Base-by-base conservation (phyloP, 2,113 vertebrate species). In the Rhynchomys soricoides region DNA sequence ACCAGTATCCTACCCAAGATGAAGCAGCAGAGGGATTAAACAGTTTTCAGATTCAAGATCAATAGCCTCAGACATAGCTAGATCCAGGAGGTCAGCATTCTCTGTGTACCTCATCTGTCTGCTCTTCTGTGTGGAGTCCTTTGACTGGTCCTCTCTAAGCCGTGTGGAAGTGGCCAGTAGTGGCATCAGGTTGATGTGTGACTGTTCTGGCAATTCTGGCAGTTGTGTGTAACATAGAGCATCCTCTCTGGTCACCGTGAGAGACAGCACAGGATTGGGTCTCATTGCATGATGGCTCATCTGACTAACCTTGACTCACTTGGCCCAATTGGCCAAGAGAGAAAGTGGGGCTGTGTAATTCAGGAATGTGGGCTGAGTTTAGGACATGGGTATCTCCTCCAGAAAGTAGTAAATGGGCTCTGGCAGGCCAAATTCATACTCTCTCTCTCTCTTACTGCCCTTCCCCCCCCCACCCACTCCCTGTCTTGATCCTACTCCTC, bases 401-500 rank as follows among this genome's bases (percentile, higher is more conserved):
- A 19, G 78, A 22, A 77, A 66, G 45, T 19, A 9, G 62, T 74
- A 74, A 50, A 2, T 6, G 10, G 31, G 15, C 19, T 0, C 40
- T 5, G 26, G 52, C 19, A n/a, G 37, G 10, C 52, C 2, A 6
- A 31, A 5, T 0, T 0, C 43, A 7, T 11, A 7, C 15, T 85
- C 26, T 8, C 5, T 31, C 37, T 16, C 62, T 7, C 13, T 29
- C 29, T 1, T 0, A 0, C 19, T 11, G 0, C 0, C 0, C 24
- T 16, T 5, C 16, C 16, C 21, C 19, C 15, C 5, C 9, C 12
- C 22, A 5, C 8, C 62, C 13, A 15, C 1, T 19, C 31, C 34
- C 77, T 52, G 34, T 77, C 62, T 17, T 5, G 31, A 40, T 50
- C 22, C 70, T 40, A 7, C 62, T 45, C 74, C 7, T 24, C 9